Evolutionary conservation across 2,888 invertebrate genomes (phyloP), one percentile per base, ranked within the genome.

Genomic region (Nemapogon koenigi): DNA sequence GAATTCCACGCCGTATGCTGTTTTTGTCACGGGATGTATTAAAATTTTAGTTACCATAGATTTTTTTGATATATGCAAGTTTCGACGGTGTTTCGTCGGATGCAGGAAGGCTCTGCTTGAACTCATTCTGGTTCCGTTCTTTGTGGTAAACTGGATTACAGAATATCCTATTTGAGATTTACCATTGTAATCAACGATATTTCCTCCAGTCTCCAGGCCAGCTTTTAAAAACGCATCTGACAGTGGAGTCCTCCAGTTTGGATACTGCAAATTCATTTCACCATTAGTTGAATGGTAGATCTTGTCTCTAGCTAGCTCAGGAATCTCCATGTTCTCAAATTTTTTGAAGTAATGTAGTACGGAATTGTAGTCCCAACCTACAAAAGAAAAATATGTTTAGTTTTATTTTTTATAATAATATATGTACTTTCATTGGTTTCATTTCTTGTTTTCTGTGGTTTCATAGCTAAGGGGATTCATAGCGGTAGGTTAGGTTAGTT

Each of bases 41-140:
- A 86, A 55, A 15, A 88, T 72, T 52, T 81, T 76, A 26, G 84
- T 82, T 0, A 83, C 88, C 43, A 80, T 63, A 1, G 86, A 76
- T 40, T 81, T 62, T 37, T 84, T 73, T 17, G 81, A 68, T 1
- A 89, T 66, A 47, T 89, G 83, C 2, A 89, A 73, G 55, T 89
- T 89, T 31, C 65, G 64, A 22, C 89, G 70, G 7, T 78, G 52
- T 38, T 64, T 69, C 1, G 79, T 80, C 0, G 88, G 81, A 37
- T 85, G 69, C 7, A 92, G 62, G 53, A 86, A 89, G 0, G 87
- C 88, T 56, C 86, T 88, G 3, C 87, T 88, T 0, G 90, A 83
- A 56, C 89, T 90, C 56, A 86, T 85, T 41, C 93, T 79, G 0
- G 84, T 72, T 1, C 92, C 91, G 36, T 87, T 76, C 19, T 83